Percentiles rank a stretch among this genome's conserved stretches.
Conservation (phyloP, 1,140 invertebrate genomes). For the Dendrolimus kikuchii region DNA sequence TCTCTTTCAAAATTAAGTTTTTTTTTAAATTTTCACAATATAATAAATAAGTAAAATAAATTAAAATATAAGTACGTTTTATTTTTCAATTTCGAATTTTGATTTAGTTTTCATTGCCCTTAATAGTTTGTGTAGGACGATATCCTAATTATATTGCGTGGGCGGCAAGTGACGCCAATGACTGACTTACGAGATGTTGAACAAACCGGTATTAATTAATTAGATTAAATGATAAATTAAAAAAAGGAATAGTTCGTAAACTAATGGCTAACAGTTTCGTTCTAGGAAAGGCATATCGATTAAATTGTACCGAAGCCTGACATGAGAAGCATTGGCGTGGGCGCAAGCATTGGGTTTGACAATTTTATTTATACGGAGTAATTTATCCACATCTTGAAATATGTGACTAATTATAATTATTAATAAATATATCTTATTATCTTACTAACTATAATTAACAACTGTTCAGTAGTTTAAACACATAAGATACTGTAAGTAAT, state of each 20-base stretch:
- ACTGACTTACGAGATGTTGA: conserved; percentile 49
- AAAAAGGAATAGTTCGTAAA: conserved; percentile 29
- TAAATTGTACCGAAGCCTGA: conserved; percentile 45
- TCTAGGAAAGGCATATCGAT: conserved; percentile 17
- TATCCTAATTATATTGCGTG: neutral
- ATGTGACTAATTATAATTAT: neutral
- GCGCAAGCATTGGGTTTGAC: neutral
- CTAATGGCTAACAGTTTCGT: conserved; percentile 39
- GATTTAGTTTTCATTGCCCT: too few relatives aligned
- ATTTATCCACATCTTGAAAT: conserved; percentile 9
- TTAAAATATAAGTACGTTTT: too few relatives aligned
- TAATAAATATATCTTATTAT: too few relatives aligned
- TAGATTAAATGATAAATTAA: conserved; percentile 51
- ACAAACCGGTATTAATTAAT: conserved; percentile 65
- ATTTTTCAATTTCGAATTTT: too few relatives aligned
- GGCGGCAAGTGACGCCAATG: conserved; percentile 23
- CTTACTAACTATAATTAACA: too few relatives aligned
- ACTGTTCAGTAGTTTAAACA: too few relatives aligned
- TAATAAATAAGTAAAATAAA: too few relatives aligned
- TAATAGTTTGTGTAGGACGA: too few relatives aligned
- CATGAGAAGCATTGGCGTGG: conserved; percentile 25
- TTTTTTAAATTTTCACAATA: too few relatives aligned
- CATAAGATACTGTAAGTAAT: too few relatives aligned
- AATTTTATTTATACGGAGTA: conserved; percentile 14
- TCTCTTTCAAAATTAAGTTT: too few relatives aligned